Evolutionary conservation across 2,888 invertebrate genomes (phyloP).

Genomic region (Lasioglossum villosulum): DNA sequence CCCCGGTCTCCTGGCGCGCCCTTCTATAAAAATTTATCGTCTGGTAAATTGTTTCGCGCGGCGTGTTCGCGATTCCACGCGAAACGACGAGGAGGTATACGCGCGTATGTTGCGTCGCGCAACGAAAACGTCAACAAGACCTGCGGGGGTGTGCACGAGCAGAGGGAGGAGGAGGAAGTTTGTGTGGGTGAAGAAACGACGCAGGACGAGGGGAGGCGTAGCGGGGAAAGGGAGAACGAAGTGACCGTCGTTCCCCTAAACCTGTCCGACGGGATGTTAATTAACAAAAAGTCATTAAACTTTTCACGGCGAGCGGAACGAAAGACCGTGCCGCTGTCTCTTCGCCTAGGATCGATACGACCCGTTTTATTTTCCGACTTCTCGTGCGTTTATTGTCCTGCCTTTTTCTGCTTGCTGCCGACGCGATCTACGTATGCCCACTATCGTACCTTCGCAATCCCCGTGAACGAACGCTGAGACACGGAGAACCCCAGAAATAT

Average conservation of each 20-base stretch:
- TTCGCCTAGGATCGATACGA: conserved; percentile 67
- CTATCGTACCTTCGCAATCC: not conserved
- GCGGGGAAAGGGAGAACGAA: conserved; percentile 54
- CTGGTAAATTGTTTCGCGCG: conserved; percentile 84
- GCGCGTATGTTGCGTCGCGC: conserved; percentile 41
- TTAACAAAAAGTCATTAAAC: conserved; percentile 85
- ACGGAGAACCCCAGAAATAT: not conserved
- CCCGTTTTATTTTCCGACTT: conserved; percentile 56
- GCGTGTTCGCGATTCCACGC: conserved; percentile 75
- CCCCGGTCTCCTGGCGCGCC: conserved; percentile 58
- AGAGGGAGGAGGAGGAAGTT: not conserved
- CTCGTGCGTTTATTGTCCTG: conserved; percentile 44
- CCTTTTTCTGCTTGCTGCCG: conserved; percentile 29
- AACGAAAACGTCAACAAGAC: conserved; percentile 53
- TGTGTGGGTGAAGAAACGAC: conserved; percentile 33
- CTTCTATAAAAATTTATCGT: conserved; percentile 84
- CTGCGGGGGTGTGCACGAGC: not conserved
- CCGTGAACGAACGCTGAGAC: not conserved
- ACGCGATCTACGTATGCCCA: not conserved
- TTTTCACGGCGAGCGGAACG: conserved; percentile 80
- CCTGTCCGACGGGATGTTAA: conserved; percentile 81
- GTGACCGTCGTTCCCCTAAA: conserved; percentile 79
- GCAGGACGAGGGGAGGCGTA: not conserved
- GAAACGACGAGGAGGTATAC: conserved; percentile 54
- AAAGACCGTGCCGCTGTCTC: conserved; percentile 71